Conservation (phyloP, 53 echinoderm and acorn worm genomes). For the Holothuria scabra region DNA sequence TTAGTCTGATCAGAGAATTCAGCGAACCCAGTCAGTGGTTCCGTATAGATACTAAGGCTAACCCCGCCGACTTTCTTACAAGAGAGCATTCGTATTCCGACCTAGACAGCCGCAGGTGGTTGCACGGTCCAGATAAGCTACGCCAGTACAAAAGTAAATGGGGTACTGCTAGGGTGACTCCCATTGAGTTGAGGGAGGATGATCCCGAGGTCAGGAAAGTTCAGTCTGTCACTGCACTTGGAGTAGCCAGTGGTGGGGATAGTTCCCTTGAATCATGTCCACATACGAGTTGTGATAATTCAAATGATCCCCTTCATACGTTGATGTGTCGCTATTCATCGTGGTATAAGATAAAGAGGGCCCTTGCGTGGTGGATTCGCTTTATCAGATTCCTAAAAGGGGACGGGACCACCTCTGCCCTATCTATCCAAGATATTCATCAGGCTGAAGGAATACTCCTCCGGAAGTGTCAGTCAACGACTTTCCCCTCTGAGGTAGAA, state of each 20-base stretch:
- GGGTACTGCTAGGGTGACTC: not conserved
- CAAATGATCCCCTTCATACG: not conserved
- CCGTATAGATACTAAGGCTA: conserved; percentile 5
- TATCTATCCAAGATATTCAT: conserved; percentile 9
- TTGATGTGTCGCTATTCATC: not conserved
- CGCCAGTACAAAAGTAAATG: not conserved
- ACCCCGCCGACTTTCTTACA: conserved; percentile 45
- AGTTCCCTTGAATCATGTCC: no score
- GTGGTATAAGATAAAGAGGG: no score
- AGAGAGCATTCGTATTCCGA: not conserved
- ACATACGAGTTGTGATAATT: not conserved
- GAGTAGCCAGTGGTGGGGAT: not conserved
- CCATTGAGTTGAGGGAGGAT: not conserved
- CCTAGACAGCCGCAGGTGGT: not conserved
- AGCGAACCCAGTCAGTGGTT: conserved; percentile 23
- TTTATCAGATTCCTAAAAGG: not conserved
- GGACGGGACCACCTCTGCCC: no score
- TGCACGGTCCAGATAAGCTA: conserved; percentile 42
- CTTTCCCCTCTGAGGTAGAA: not conserved
- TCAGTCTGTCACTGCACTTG: not conserved
- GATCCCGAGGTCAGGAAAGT: conserved; percentile 16
- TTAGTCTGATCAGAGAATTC: conserved; percentile 34
- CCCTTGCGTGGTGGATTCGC: not conserved
- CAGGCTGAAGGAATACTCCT: not conserved
- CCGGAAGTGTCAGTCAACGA: not conserved